Percentiles rank a stretch among this genome's conserved stretches.
These are phyloP conservation scores for Atopsyche davidsoni DNA, from an alignment of 1,140 invertebrate species.

Conservation along the genomic window DNA sequence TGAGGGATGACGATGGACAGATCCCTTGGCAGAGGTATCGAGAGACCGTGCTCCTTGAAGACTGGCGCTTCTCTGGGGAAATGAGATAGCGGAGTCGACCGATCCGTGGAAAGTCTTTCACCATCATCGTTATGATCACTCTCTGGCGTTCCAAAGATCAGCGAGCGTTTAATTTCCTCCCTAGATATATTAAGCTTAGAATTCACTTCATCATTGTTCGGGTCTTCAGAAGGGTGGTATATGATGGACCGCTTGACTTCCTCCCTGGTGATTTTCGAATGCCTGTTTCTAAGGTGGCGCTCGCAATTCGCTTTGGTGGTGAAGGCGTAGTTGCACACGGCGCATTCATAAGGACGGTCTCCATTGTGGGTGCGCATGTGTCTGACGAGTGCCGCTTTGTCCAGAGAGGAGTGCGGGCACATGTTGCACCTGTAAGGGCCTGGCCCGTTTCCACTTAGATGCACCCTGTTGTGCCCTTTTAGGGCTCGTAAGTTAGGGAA, in stretches of 20 bases:
- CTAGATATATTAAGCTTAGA: conserved; percentile 44
- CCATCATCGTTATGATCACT: conserved; percentile 39
- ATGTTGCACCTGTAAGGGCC: conserved; percentile 86
- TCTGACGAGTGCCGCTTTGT: conserved; percentile 82
- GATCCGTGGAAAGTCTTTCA: conserved; percentile 33
- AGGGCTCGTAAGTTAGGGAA: conserved; percentile 85
- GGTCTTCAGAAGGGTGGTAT: conserved; percentile 78
- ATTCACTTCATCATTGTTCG: conserved; percentile 64
- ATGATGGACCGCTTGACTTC: conserved; percentile 82
- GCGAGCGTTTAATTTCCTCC: conserved; percentile 47
- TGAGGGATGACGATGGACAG: conserved; percentile 28
- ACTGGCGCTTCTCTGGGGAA: conserved; percentile 39
- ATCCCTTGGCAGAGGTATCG: conserved; percentile 25
- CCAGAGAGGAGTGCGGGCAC: conserved; percentile 82
- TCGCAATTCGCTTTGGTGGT: conserved; percentile 93
- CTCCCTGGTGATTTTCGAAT: conserved; percentile 75
- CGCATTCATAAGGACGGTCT: conserved; percentile 89
- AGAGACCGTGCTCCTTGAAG: conserved; percentile 13
- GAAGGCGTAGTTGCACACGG: conserved; percentile 90
- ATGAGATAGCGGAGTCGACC: conserved; percentile 46
- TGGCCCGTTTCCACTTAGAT: conserved; percentile 61
- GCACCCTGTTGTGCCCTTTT: conserved; percentile 81
- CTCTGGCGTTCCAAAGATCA: conserved; percentile 41
- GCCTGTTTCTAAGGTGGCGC: conserved; percentile 82
- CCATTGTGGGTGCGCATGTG: conserved; percentile 92